phyloP scores from a whole-genome alignment of 2,888 invertebrate species.

The Sabellastarte sp. region DNA sequence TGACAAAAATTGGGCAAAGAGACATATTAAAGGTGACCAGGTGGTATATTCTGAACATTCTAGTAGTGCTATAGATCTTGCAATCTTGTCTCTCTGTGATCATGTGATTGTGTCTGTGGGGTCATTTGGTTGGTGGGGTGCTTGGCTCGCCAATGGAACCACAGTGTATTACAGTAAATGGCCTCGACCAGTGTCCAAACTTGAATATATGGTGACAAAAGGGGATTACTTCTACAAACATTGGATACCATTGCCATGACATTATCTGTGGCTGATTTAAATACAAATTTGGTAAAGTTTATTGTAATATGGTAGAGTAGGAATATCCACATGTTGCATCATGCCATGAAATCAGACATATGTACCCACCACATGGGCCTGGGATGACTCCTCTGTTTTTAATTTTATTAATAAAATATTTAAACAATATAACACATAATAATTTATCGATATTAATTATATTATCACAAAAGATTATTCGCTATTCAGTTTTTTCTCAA shows the following conservation, averaged over 20 bases:
- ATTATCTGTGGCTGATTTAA: no score
- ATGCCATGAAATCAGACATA: no score
- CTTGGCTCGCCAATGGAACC: constrained; percentile 50
- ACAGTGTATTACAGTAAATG: constrained; percentile 55
- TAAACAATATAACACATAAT: no score
- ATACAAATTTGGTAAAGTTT: no score
- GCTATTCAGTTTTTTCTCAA: no score
- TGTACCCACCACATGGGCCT: no score
- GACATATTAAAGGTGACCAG: constrained; percentile 28
- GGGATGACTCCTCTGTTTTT: no score
- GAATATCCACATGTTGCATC: no score
- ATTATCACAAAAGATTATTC: no score
- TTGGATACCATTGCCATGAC: constrained; percentile 54
- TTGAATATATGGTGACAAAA: constrained; percentile 48
- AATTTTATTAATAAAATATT: no score
- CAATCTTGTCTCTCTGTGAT: constrained; percentile 49
- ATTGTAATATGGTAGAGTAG: no score
- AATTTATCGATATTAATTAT: no score
- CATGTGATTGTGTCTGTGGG: constrained; percentile 55
- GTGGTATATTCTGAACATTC: constrained; percentile 32
- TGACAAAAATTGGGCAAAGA: constrained; percentile 49
- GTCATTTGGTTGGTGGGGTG: constrained; percentile 60
- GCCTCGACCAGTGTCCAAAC: constrained; percentile 46
- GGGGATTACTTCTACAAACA: constrained; percentile 53
- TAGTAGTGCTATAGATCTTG: constrained; percentile 52